Conservation (phyloP, 2,888 invertebrate species). For the Tetrapedia diversipes region DNA sequence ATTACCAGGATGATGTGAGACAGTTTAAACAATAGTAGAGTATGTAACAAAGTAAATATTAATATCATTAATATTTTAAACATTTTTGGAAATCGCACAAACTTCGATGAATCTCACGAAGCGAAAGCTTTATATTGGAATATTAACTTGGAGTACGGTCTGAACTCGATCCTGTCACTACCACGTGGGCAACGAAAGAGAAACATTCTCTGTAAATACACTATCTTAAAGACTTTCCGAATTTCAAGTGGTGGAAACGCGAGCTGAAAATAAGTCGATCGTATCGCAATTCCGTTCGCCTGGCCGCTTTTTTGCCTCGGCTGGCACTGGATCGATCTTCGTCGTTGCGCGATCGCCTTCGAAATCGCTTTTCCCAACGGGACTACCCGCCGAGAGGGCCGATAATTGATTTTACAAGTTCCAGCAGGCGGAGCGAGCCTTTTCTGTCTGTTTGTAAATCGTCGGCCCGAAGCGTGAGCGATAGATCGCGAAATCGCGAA, state of each 20-base stretch:
- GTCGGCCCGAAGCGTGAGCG: slow-evolving; percentile 16
- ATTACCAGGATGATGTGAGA: no score
- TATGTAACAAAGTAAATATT: no score
- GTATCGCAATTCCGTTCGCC: slow-evolving; percentile 41
- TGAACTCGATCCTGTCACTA: no score
- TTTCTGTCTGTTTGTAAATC: slow-evolving; percentile 49
- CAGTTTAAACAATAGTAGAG: no score
- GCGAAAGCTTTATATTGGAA: no score
- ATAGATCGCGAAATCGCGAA: slow-evolving; percentile 30
- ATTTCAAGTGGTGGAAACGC: slow-evolving; percentile 15
- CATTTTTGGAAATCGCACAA: no score
- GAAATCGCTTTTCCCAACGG: slow-evolving; percentile 41
- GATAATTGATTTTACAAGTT: slow-evolving; percentile 67
- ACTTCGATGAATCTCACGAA: no score
- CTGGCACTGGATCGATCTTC: slow-evolving; percentile 53
- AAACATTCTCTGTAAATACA: slow-evolving; percentile 2
- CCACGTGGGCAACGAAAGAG: no score
- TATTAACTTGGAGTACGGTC: no score
- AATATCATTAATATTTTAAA: no score
- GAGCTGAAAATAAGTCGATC: slow-evolving; percentile 47
- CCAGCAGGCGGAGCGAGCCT: slow-evolving; percentile 19
- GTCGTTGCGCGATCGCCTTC: slow-evolving; percentile 39
- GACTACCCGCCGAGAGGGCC: slow-evolving; percentile 14
- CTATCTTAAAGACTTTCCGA: background rate
- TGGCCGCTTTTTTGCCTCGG: background rate